These are phyloP conservation scores for Anoplopoma fimbria DNA, from an alignment of 2,113 vertebrate genomes.

Conservation along the genomic window DNA sequence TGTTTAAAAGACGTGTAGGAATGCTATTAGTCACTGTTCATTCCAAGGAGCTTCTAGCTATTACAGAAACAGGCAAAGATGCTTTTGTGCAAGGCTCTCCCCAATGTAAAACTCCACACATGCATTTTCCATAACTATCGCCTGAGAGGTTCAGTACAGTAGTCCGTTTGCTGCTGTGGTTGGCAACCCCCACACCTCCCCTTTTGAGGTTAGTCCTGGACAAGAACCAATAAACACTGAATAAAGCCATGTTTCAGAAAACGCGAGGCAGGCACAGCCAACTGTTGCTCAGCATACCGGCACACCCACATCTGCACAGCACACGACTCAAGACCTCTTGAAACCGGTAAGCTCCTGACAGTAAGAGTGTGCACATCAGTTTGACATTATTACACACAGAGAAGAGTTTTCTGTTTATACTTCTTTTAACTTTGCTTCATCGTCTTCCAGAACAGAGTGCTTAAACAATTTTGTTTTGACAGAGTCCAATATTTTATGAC, in stretches of 20 bases:
- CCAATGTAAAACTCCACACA: slow-evolving; percentile 25
- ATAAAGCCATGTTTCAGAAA: slow-evolving; percentile 74
- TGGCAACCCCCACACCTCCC: slow-evolving; percentile 50
- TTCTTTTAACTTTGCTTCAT: background rate
- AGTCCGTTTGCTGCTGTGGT: slow-evolving; percentile 60
- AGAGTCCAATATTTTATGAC: slow-evolving; percentile 40
- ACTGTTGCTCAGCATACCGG: slow-evolving; percentile 45
- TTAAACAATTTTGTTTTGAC: slow-evolving; percentile 25
- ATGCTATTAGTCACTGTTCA: background rate
- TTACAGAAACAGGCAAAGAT: slow-evolving; percentile 39
- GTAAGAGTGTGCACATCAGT: slow-evolving; percentile 1
- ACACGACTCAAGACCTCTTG: slow-evolving; percentile 28
- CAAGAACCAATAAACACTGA: slow-evolving; percentile 76
- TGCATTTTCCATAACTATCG: slow-evolving; percentile 52
- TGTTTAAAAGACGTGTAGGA: background rate
- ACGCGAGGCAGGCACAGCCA: slow-evolving; percentile 53
- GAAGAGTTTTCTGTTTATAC: background rate
- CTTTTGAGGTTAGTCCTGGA: slow-evolving; percentile 65
- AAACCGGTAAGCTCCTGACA: background rate
- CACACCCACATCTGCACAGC: slow-evolving; percentile 60
- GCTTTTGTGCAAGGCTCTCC: slow-evolving; percentile 54
- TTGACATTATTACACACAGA: background rate
- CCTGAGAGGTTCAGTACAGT: slow-evolving; percentile 50
- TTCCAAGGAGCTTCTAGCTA: background rate
- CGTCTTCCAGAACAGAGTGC: background rate